Conservation (phyloP, 1,140 invertebrate genomes). For the Leptoteleia sp. region DNA sequence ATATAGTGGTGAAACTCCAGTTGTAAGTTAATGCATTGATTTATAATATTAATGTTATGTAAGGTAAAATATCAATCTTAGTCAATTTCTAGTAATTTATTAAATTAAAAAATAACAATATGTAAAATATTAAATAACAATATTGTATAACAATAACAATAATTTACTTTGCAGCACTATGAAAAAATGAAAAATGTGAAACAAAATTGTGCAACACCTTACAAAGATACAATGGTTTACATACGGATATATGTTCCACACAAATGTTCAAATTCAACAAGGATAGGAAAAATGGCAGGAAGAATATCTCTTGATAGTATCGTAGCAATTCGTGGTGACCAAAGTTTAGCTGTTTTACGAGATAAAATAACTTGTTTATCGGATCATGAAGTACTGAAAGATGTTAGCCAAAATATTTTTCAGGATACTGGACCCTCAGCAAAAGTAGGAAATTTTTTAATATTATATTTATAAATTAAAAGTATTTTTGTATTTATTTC, state of each 20-base stretch:
- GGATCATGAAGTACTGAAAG: constrained; percentile 83
- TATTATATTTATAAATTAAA: too few relatives aligned
- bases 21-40: too few relatives aligned
- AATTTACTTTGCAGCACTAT: constrained; percentile 37
- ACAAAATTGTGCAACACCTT: constrained; percentile 1
- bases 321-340: constrained; percentile 82
- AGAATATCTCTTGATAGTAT: constrained; percentile 36
- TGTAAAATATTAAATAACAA: too few relatives aligned
- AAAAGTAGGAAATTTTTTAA: constrained; percentile 82
- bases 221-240: constrained; percentile 35
- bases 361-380: constrained; percentile 86
- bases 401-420: constrained; percentile 84
- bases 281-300: constrained; percentile 11
- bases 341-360: constrained; percentile 84
- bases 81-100: too few relatives aligned
- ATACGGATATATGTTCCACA: constrained; percentile 47
- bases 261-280: constrained; percentile 7
- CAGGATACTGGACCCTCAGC: constrained; percentile 73
- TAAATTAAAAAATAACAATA: too few relatives aligned
- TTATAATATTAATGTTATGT: too few relatives aligned
- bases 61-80: too few relatives aligned
- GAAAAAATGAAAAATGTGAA: constrained; percentile 14
- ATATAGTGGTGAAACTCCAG: constrained; percentile 51
- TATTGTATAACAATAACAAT: too few relatives aligned
- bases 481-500: too few relatives aligned